Conservation (phyloP, 2,113 vertebrate genomes). For the Polypterus bichir region DNA sequence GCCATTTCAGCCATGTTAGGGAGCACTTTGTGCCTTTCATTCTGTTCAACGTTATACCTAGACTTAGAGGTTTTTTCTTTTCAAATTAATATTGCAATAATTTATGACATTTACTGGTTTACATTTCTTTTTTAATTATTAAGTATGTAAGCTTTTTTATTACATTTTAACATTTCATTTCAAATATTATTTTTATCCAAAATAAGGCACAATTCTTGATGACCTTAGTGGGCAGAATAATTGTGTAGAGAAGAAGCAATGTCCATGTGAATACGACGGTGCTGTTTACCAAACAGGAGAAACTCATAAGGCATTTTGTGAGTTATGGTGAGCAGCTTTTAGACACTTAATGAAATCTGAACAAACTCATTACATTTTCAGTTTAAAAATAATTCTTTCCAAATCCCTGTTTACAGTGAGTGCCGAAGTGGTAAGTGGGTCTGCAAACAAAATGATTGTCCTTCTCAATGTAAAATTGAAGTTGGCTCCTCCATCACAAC, state of each 20-base stretch:
- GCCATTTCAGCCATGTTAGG: too few species aligned
- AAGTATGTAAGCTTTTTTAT: too few species aligned
- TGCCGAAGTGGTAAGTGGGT: neutral
- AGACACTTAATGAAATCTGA: neutral
- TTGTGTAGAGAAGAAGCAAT: neutral
- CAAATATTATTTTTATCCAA: neutral
- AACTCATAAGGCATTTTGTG: neutral
- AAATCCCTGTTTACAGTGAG: neutral
- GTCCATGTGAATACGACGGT: constrained; percentile 3
- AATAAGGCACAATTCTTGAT: constrained; percentile 8
- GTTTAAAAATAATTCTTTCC: neutral
- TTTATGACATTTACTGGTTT: too few species aligned
- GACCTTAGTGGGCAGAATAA: constrained; percentile 1
- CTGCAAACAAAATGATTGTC: neutral
- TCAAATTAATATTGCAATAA: too few species aligned
- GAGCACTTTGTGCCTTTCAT: too few species aligned
- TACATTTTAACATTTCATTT: too few species aligned
- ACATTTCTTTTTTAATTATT: too few species aligned
- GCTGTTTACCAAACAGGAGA: neutral
- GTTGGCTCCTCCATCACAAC: constrained; percentile 8
- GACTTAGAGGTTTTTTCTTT: too few species aligned
- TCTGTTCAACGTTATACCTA: too few species aligned
- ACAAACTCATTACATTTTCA: neutral
- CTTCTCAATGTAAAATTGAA: constrained; percentile 2
- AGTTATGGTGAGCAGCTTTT: constrained; percentile 1